phyloP scores from a whole-genome alignment of 2,888 invertebrate genomes.

The Xylota sylvarum region DNA sequence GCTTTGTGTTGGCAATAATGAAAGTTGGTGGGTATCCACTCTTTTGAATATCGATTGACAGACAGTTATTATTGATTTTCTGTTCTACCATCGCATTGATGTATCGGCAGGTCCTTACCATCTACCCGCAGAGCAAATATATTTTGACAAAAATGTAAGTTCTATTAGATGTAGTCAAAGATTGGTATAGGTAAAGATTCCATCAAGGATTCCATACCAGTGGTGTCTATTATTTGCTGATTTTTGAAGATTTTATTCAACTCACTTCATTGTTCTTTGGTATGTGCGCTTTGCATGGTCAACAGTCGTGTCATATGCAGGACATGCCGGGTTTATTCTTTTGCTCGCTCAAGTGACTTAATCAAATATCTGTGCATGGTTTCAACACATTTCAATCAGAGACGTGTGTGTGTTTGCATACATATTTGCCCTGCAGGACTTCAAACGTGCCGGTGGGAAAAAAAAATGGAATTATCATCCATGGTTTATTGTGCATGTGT shows the following conservation, averaged over 20 bases:
- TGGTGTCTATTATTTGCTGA: slow-evolving; percentile 18
- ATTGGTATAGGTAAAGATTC: background rate
- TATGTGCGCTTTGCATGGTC: background rate
- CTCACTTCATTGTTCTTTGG: background rate
- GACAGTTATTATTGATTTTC: slow-evolving; percentile 27
- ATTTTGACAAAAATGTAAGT: background rate
- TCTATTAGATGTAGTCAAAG: slow-evolving; percentile 1
- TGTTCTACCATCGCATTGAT: background rate
- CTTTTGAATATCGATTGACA: slow-evolving; percentile 22
- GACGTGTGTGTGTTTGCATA: slow-evolving; percentile 12
- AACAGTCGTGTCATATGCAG: slow-evolving; percentile 25
- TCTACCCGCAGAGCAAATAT: background rate
- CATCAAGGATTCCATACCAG: background rate
- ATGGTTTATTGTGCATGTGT: background rate
- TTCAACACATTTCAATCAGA: slow-evolving; percentile 38
- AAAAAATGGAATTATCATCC: background rate
- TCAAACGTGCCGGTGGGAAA: background rate
- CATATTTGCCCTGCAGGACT: background rate
- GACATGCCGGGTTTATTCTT: background rate
- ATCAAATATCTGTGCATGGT: slow-evolving; percentile 35
- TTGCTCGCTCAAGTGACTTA: slow-evolving; percentile 11
- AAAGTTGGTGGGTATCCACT: background rate
- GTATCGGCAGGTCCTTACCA: background rate
- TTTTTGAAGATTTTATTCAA: slow-evolving; percentile 25
- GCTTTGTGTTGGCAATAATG: background rate